Evolutionary conservation across 2,888 invertebrate species (phyloP), one percentile per base, ranked within the genome.

Genomic region (Phorcus lineatus): DNA sequence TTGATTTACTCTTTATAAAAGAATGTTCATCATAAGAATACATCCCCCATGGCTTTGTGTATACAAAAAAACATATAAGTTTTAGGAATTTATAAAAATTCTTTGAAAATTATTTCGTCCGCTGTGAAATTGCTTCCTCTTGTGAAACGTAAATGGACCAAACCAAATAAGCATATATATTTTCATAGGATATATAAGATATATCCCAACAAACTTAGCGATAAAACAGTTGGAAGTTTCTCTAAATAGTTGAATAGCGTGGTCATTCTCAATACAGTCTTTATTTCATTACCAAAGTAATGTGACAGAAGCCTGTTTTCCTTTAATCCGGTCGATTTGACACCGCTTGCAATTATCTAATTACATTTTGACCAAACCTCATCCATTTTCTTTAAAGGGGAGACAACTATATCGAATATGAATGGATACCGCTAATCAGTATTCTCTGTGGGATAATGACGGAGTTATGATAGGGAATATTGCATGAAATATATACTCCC

Each of bases 351-450:
- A 62, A 62, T 62, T 62, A 62, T 62, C 62, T 62, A 62, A 62
- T 62, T 62, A 62, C 62, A 62, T 62, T 62, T 62, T 62, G 62
- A 28, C 62, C 62, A 62, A 62, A 62, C 62, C 62, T 62, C 62
- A 62, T 62, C 28, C 62, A 62, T 62, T 62, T 62, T 62, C 24
- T 62, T 62, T 62, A 62, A 62, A 24, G 47, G 62, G 62, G 62
- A 62, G 28, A 62, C 62, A 62, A 62, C 62, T 62, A 19, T 28
- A 62, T 62, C 62, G 24, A 17, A 62, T 28, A 62, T 62, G 62
- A 24, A 24, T 24, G 28, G 24, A 62, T 62, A 62, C 62, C 62
- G 24, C 62, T 62, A 62, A 24, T 62, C 24, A 62, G 62, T 16
- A 62, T 24, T 62, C 62, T 28, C 28, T 28, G 16, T 13, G 28